Percentiles rank a stretch among this genome's conserved stretches.
Evolutionary conservation across 1,140 invertebrate genomes (phyloP).

Genomic region (Eumaeus atala): DNA sequence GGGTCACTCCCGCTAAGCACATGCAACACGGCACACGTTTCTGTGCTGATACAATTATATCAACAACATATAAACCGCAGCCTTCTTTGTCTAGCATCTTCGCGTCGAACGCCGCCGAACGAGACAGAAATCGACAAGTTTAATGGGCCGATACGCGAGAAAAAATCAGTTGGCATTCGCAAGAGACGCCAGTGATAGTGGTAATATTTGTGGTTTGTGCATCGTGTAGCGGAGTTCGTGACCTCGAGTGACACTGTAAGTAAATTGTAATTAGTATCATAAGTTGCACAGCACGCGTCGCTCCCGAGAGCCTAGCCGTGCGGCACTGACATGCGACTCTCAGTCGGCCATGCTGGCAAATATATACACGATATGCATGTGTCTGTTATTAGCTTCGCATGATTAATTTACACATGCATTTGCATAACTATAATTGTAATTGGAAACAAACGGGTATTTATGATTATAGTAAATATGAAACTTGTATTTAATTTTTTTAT

Average conservation of each 20-base stretch:
- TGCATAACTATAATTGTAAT: no score
- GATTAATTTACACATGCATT: neutral
- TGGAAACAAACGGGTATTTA: no score
- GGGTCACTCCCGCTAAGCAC: constrained; percentile 62
- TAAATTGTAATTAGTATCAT: constrained; percentile 50
- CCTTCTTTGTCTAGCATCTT: constrained; percentile 72
- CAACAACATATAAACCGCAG: constrained; percentile 74
- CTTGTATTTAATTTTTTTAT: no score
- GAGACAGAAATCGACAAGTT: constrained; percentile 71
- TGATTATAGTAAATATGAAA: no score
- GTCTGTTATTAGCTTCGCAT: neutral
- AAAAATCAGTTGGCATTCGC: constrained; percentile 73
- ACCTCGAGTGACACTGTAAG: constrained; percentile 11
- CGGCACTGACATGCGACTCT: neutral
- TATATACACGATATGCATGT: neutral
- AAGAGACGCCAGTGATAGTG: constrained; percentile 72
- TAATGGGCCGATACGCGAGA: constrained; percentile 73
- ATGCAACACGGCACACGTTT: constrained; percentile 73
- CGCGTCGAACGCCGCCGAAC: constrained; percentile 43
- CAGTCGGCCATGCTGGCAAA: neutral
- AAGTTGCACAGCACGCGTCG: constrained; percentile 17
- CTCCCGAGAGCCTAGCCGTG: neutral
- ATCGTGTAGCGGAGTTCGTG: constrained; percentile 29
- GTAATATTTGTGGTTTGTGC: constrained; percentile 43
- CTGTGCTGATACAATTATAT: constrained; percentile 74